These are phyloP conservation scores for Mesorhabditis spiculigera DNA, from an alignment of 2,888 invertebrate species.

Conservation along the genomic window DNA sequence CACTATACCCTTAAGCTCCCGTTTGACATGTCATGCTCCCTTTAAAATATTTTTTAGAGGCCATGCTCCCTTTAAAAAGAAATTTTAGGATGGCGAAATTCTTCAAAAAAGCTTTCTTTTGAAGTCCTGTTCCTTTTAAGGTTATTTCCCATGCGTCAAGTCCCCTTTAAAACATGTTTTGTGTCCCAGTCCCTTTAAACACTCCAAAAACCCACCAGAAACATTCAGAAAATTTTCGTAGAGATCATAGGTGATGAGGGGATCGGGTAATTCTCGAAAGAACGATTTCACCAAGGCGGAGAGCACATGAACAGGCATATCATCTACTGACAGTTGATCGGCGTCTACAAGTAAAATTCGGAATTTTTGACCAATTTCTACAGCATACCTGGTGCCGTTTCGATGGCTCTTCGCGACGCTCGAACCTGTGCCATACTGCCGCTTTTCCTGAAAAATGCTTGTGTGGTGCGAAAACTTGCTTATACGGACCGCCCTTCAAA, in stretches of 20 bases:
- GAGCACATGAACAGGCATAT: conserved; percentile 82
- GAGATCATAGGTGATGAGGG: conserved; percentile 83
- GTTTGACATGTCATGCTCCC: background rate
- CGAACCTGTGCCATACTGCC: conserved; percentile 64
- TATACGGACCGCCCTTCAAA: background rate
- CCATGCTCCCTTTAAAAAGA: too few species aligned
- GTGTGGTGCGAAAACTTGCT: background rate
- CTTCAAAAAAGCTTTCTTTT: too few species aligned
- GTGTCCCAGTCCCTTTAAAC: background rate
- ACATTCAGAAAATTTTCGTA: conserved; percentile 90
- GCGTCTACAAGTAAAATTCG: conserved; percentile 62
- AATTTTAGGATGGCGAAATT: too few species aligned
- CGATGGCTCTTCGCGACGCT: conserved; percentile 60
- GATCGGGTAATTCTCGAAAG: conserved; percentile 87
- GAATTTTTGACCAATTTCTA: background rate
- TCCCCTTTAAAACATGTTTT: background rate
- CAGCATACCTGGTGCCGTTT: conserved; percentile 60
- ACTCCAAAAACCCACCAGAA: conserved; percentile 62
- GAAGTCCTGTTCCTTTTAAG: too few species aligned
- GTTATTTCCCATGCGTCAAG: background rate
- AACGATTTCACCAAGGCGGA: conserved; percentile 83
- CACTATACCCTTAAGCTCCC: background rate
- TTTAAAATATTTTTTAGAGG: too few species aligned
- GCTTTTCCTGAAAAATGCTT: conserved; percentile 67
- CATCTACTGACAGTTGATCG: conserved; percentile 70